Evolutionary conservation across 2,113 vertebrate species (phyloP).

Genomic region (Acanthisitta chloris): DNA sequence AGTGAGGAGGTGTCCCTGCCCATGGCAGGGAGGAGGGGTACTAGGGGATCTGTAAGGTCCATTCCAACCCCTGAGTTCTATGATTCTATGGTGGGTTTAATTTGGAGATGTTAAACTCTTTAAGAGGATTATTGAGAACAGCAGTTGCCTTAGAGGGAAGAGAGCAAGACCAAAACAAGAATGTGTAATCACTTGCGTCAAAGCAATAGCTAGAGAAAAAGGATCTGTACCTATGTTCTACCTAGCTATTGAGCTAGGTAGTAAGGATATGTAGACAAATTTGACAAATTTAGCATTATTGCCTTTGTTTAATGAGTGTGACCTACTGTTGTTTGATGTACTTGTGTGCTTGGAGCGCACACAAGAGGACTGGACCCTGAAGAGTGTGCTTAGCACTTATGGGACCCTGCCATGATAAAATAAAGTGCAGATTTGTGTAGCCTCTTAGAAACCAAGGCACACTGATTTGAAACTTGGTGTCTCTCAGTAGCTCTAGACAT

Average conservation of each 20-base stretch:
- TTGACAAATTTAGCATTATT: not conserved
- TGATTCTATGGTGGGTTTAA: not conserved
- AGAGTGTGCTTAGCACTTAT: not conserved
- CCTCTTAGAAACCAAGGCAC: not conserved
- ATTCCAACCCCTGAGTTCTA: too few species aligned
- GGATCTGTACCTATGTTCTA: not conserved
- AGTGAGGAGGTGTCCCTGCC: too few species aligned
- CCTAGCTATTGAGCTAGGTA: not conserved
- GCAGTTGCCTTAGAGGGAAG: not conserved
- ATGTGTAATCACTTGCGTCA: not conserved
- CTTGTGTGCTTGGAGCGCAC: not conserved
- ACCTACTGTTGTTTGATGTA: not conserved
- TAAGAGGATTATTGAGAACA: not conserved
- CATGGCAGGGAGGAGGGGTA: too few species aligned
- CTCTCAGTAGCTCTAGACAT: not conserved
- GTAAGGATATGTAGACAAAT: too few species aligned
- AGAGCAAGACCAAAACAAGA: not conserved
- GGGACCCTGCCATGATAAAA: not conserved
- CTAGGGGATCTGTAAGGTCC: too few species aligned
- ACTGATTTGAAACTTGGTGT: not conserved
- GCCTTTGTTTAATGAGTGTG: not conserved
- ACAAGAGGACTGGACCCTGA: not conserved
- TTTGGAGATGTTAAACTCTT: not conserved
- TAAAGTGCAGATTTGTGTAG: not conserved
- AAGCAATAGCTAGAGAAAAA: not conserved